Base-by-base conservation (phyloP, 2,113 vertebrate species). In the Misgurnus mizolepis region DNA sequence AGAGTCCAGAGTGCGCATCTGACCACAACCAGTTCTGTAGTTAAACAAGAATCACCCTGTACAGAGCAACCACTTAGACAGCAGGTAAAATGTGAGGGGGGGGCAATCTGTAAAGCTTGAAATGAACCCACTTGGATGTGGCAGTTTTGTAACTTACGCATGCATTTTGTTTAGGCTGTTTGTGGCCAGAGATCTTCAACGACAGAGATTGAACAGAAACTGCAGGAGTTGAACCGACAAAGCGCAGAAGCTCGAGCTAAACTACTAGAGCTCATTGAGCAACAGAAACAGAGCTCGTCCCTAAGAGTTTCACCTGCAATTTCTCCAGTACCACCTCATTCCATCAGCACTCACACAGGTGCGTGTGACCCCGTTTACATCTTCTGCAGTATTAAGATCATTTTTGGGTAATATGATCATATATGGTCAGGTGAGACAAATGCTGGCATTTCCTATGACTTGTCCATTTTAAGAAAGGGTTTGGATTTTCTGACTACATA, bases 141-240 rank as follows among this genome's bases (percentile, higher is more conserved):
- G 12, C 7, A 50, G 58, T 34, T 67, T 14, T 17, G 17, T 81
- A 39, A 0, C 40, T 41, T 74, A 0, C 55, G 43, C 61, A 6
- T 70, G 9, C 79, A 4, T 67, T 22, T 43, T 64, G 11, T 6
- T 18, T 50, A 92, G 90, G 50, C 34, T 14, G 18, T 62, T 5
- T 53, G 65, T 3, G 40, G 17, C 0, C 74, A 58, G n/a, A 6
- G 41, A 11, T 15, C 76, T 40, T 75, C 76, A 53, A 27, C 65
- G n/a, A 86, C 76, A 50, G 91, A 87, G 6, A 91, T 97, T 88
- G 94, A 98, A 84, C 93, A 95, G 68, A 93, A 94, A 85, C 95
- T 96, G 83, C 93, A 95, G 27, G 95, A 98, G 87, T 84, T 98
- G 79, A 97, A 96, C 88, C 93, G 91, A 39, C 95, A 97, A 86